Evolutionary conservation across 2,797 vertebrate genomes (phyloP).

Genomic region (Myotis vivesi): DNA sequence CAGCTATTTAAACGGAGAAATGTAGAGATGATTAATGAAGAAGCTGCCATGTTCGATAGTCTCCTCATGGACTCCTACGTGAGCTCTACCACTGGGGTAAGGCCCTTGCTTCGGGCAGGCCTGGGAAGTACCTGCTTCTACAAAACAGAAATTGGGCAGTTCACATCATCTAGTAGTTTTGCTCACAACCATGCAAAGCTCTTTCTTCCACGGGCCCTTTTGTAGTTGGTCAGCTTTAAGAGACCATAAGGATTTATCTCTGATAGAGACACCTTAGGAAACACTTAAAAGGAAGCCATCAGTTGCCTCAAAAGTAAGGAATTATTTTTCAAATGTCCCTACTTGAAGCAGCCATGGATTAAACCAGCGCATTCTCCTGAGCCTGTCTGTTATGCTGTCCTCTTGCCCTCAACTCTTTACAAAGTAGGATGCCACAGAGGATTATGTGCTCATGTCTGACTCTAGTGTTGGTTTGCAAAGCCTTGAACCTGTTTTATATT

Average conservation of each 20-base stretch:
- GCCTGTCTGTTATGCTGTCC: background rate
- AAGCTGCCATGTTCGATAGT: conserved; percentile 93
- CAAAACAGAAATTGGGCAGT: background rate
- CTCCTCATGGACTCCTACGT: conserved; percentile 93
- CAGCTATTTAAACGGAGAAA: conserved; percentile 99
- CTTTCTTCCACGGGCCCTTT: conserved; percentile 8
- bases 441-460: background rate
- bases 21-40: conserved; percentile 95
- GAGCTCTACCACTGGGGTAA: conserved; percentile 90
- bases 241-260: background rate
- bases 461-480: conserved; percentile 42
- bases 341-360: background rate
- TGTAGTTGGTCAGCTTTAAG: background rate
- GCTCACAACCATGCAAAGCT: background rate
- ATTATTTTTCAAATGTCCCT: conserved; percentile 4
- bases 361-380: background rate
- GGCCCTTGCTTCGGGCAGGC: conserved; percentile 56
- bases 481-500: conserved; percentile 56
- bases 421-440: background rate
- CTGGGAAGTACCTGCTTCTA: background rate
- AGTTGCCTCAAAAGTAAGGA: conserved; percentile 19
- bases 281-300: background rate
- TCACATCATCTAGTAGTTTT: background rate
- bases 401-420: background rate
- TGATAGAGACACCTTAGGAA: background rate